Base-by-base conservation (phyloP, 2,113 vertebrate genomes). In the Panthera tigris region DNA sequence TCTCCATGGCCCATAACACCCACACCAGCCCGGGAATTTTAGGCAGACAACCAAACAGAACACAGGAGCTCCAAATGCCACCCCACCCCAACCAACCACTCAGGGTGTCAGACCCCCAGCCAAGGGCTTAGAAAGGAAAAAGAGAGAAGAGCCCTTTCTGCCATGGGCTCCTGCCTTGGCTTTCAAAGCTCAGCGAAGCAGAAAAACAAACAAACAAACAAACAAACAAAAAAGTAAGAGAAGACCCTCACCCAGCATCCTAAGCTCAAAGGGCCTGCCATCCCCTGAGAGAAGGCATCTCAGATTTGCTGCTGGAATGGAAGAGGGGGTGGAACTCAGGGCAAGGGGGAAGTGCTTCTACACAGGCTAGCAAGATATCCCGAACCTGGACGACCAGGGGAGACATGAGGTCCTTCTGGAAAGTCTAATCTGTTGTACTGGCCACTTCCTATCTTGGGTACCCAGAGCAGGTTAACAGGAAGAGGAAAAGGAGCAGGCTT, bases 1-100 rank as follows among this genome's bases (percentile, higher is more conserved):
- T 50, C n/a, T 19, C 45, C n/a, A 55, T 23, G 11, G 27, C 39
- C 48, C 0, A 0, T 7, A 45, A 19, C 7, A 16, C 7, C 10
- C 13, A 27, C 48, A 11, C 19, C 48, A 84, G 84, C 65, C 65
- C n/a, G 27, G 57, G 91, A 52, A 50, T 61, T 66, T 12, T 11
- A 21, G 61, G 19, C 9, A 0, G 33, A 1, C 16, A 41, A 12
- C 4, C 39, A 86, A 57, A n/a, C 8, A 27, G 2, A 39, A 15
- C 23, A 1, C 12, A 7, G 48, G 63, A 33, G 3, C 74, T 39
- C 50, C 23, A 5, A 13, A 29, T 19, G 15, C 33, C 23, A 41
- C 69, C 23, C 14, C 25, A 36, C 7, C 19, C 71, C 41, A 36
- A 16, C 33, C n/a, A 41, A 36, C 52, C 36, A 7, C 23, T 19